Conservation (phyloP, 1,140 invertebrate species). For the Andrena cerasifolii region DNA sequence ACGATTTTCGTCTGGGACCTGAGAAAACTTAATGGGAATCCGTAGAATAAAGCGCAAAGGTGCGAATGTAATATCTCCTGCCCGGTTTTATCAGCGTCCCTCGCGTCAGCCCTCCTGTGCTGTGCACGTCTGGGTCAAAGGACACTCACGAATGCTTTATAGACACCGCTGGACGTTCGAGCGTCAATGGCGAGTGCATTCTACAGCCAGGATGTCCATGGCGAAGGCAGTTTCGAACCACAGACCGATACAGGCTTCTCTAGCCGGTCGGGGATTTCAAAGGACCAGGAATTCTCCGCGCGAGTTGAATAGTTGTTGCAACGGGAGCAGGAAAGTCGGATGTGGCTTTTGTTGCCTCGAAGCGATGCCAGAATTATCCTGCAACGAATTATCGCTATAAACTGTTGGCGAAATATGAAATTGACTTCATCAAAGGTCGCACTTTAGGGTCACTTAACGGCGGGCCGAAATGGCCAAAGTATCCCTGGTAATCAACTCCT, state of each 20-base stretch:
- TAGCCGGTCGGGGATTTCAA: conserved; percentile 41
- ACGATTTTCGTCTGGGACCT: too few species aligned
- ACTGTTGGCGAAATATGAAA: not conserved
- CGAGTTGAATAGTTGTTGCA: conserved; percentile 48
- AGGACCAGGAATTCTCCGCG: conserved; percentile 38
- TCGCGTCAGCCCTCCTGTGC: not conserved
- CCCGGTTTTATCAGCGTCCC: not conserved
- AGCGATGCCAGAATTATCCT: conserved; percentile 16
- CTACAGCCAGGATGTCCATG: conserved; percentile 1
- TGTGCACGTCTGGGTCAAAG: not conserved
- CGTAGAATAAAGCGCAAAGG: too few species aligned
- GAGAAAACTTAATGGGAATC: too few species aligned
- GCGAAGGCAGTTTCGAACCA: conserved; percentile 18
- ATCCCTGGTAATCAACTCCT: too few species aligned
- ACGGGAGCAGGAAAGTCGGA: conserved; percentile 41
- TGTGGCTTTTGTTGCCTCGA: conserved; percentile 23
- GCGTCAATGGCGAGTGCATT: conserved; percentile 33
- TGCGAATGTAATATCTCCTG: not conserved
- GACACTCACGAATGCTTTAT: not conserved
- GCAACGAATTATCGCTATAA: not conserved
- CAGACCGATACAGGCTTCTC: conserved; percentile 38
- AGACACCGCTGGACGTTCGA: conserved; percentile 3
- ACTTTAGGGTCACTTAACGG: too few species aligned
- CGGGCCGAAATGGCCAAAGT: too few species aligned
- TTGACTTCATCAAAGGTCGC: not conserved